These are phyloP conservation scores for Parapristionchus giblindavisi DNA, from an alignment of 2,888 invertebrate genomes.

Conservation along the genomic window DNA sequence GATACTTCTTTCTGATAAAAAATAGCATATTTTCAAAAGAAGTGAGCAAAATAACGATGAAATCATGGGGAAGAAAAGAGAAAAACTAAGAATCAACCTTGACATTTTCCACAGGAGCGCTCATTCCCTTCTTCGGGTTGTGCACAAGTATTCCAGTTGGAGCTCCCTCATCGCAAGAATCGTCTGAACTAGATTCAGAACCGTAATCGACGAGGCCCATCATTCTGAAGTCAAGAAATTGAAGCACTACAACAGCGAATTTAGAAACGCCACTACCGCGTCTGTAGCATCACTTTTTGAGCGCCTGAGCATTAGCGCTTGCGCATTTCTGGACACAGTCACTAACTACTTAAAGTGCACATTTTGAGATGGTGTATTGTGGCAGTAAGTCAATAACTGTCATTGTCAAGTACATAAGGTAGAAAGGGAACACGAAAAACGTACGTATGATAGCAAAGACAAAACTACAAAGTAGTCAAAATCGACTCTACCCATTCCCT, in stretches of 20 bases:
- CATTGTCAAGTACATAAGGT: too few relatives aligned
- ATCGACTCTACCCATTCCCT: too few relatives aligned
- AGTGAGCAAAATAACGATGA: background rate
- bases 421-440: too few relatives aligned
- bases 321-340: too few relatives aligned
- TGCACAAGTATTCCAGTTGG: conserved; percentile 30
- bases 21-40: background rate
- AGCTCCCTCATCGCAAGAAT: conserved; percentile 25
- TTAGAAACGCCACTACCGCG: background rate
- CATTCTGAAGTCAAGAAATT: conserved; percentile 23
- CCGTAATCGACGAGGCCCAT: conserved; percentile 43
- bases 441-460: too few relatives aligned
- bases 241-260: background rate
- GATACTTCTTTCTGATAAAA: background rate
- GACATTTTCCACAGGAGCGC: background rate
- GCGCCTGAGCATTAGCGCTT: too few relatives aligned
- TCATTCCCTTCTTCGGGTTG: conserved; percentile 24
- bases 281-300: background rate
- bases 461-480: too few relatives aligned
- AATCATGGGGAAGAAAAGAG: background rate
- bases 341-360: too few relatives aligned
- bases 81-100: background rate
- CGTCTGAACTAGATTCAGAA: conserved; percentile 41
- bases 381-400: too few relatives aligned
- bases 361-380: too few relatives aligned